phyloP scores from a whole-genome alignment of 2,888 invertebrate genomes.

The Eucera pruinosa region DNA sequence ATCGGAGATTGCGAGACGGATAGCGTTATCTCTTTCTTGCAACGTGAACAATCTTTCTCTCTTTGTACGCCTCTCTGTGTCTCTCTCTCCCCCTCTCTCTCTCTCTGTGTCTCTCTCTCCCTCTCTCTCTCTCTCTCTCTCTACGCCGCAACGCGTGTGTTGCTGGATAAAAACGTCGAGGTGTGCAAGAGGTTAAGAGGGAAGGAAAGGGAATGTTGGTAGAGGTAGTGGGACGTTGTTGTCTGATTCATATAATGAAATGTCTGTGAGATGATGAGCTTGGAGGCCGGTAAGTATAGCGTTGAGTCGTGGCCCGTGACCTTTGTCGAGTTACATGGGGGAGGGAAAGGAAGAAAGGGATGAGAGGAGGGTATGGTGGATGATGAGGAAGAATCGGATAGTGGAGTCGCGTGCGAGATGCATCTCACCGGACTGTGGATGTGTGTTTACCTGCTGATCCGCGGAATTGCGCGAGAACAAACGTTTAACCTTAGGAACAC shows the following conservation, averaged over 20 bases:
- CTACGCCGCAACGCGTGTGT: slow-evolving; percentile 18
- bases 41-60: background rate
- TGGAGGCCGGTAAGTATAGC: slow-evolving; percentile 79
- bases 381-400: slow-evolving; percentile 42
- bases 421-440: slow-evolving; percentile 47
- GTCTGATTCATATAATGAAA: slow-evolving; percentile 81
- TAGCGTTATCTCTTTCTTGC: slow-evolving; percentile 57
- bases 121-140: no score
- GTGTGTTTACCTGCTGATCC: slow-evolving; percentile 42
- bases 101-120: no score
- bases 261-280: slow-evolving; percentile 81
- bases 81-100: no score
- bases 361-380: slow-evolving; percentile 12
- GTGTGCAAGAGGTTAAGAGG: slow-evolving; percentile 18
- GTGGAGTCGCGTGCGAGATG: slow-evolving; percentile 72
- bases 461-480: slow-evolving; percentile 38
- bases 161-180: slow-evolving; percentile 44
- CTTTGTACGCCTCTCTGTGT: background rate
- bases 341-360: slow-evolving; percentile 42
- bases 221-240: slow-evolving; percentile 71
- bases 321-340: slow-evolving; percentile 64
- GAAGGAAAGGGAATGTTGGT: slow-evolving; percentile 1
- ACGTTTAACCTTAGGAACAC: slow-evolving; percentile 30
- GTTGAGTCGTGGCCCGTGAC: slow-evolving; percentile 78
- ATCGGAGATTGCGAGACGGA: slow-evolving; percentile 77